Conservation (phyloP, 2,888 invertebrate genomes). For the Scaptomyza caliginosa region DNA sequence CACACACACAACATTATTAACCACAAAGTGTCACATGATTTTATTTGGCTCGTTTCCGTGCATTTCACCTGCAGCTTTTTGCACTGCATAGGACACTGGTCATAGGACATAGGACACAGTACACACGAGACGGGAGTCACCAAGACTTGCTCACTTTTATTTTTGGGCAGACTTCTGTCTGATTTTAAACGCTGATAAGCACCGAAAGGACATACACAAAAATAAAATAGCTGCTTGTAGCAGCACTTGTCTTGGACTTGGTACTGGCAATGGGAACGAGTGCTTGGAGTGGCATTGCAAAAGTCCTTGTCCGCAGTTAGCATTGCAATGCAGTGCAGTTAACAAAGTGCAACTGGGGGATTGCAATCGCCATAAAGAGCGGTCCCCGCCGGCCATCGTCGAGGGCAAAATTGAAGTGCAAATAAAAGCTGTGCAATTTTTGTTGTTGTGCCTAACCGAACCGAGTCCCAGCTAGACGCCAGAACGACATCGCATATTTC, state of each 20-base stretch:
- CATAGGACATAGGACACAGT: background rate
- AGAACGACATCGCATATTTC: constrained; percentile 70
- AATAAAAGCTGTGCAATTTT: constrained; percentile 72
- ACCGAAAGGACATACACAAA: constrained; percentile 70
- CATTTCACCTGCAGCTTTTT: constrained; percentile 72
- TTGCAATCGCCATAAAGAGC: constrained; percentile 77
- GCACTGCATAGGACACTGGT: constrained; percentile 22
- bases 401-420: constrained; percentile 77
- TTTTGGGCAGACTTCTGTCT: constrained; percentile 69
- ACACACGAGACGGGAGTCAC: background rate
- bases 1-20: constrained; percentile 71
- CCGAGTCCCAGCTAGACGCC: background rate
- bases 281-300: constrained; percentile 22
- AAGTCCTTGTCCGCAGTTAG: constrained; percentile 57
- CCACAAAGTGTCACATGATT: constrained; percentile 80
- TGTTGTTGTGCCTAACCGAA: constrained; percentile 34
- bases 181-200: constrained; percentile 72
- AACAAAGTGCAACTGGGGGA: constrained; percentile 76
- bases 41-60: constrained; percentile 71
- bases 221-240: constrained; percentile 74
- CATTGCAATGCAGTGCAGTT: constrained; percentile 77
- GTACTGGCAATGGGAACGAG: constrained; percentile 15
- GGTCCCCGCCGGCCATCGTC: constrained; percentile 44
- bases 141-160: constrained; percentile 42
- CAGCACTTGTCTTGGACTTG: constrained; percentile 64